These are phyloP conservation scores for Clistopyga incitator DNA, from an alignment of 2,888 invertebrate genomes.

Conservation along the genomic window DNA sequence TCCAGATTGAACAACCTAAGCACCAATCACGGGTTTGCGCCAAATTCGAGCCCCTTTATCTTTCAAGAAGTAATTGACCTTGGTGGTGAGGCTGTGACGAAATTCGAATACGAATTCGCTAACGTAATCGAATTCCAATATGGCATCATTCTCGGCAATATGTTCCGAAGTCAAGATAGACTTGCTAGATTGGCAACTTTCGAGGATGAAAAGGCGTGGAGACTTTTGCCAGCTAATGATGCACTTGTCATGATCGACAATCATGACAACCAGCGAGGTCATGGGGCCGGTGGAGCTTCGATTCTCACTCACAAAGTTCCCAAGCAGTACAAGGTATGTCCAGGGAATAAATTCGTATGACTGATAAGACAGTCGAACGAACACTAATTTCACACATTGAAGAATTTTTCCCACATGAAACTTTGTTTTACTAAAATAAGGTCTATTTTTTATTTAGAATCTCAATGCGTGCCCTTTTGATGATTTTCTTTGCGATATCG, in stretches of 20 bases:
- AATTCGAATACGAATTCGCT: conserved; percentile 83
- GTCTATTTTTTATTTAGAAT: no score
- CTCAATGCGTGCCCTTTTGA: no score
- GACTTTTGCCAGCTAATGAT: conserved; percentile 78
- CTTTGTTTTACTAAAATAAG: no score
- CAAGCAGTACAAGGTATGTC: conserved; percentile 81
- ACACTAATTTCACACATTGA: neutral
- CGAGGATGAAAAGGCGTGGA: conserved; percentile 76
- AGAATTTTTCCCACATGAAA: neutral
- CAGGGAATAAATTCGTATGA: neutral
- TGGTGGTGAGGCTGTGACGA: conserved; percentile 83
- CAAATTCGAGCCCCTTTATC: conserved; percentile 88
- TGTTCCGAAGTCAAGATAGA: conserved; percentile 78
- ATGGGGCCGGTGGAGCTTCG: conserved; percentile 80
- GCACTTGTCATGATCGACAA: conserved; percentile 87
- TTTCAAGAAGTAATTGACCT: conserved; percentile 92
- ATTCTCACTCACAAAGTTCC: conserved; percentile 82
- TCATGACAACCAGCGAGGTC: conserved; percentile 87
- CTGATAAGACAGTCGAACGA: neutral
- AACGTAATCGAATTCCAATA: conserved; percentile 91
- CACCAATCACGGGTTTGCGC: conserved; percentile 87
- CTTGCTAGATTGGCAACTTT: conserved; percentile 75
- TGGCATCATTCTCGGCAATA: conserved; percentile 81
- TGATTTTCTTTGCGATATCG: no score
- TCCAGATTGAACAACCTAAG: conserved; percentile 87